These are phyloP conservation scores for Macroteleia sp. DNA, from an alignment of 2,888 invertebrate species.

Conservation along the genomic window DNA sequence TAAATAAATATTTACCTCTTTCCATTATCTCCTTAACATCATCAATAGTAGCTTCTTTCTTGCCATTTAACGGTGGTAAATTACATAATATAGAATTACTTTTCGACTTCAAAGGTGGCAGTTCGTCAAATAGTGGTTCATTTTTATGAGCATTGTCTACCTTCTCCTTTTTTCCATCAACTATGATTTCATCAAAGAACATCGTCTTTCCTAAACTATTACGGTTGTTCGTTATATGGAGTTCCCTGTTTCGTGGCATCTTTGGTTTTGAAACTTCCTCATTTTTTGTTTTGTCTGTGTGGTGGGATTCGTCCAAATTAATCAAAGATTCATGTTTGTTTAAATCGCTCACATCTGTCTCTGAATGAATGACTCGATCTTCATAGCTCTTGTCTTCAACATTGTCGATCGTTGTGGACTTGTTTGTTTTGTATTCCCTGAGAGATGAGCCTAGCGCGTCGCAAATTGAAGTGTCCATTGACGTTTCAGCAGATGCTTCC, in stretches of 20 bases:
- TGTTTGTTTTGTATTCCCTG: slow-evolving; percentile 68
- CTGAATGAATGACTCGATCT: slow-evolving; percentile 67
- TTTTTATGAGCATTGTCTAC: slow-evolving; percentile 71
- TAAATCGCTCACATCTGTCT: slow-evolving; percentile 71
- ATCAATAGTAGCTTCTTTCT: slow-evolving; percentile 79
- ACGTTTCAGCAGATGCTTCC: slow-evolving; percentile 29
- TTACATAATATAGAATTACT: slow-evolving; percentile 79
- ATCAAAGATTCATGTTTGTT: slow-evolving; percentile 75
- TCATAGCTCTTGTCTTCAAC: slow-evolving; percentile 65
- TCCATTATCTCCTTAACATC: slow-evolving; percentile 81
- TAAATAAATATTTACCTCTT: slow-evolving; percentile 76
- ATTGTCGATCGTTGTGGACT: slow-evolving; percentile 66
- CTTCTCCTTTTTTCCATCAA: slow-evolving; percentile 79
- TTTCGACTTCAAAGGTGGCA: slow-evolving; percentile 76
- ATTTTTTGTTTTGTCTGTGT: slow-evolving; percentile 73
- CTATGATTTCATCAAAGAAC: slow-evolving; percentile 81
- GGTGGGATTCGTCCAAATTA: slow-evolving; percentile 76
- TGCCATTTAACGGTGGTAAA: slow-evolving; percentile 80
- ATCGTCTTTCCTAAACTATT: slow-evolving; percentile 78
- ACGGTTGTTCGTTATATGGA: slow-evolving; percentile 61
- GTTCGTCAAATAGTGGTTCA: slow-evolving; percentile 75
- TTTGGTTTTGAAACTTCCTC: slow-evolving; percentile 75
- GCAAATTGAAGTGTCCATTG: slow-evolving; percentile 40
- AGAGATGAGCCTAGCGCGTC: slow-evolving; percentile 64
- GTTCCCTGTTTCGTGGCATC: slow-evolving; percentile 72